These are phyloP conservation scores for Cataglyphis albicans DNA, from an alignment of 2,888 invertebrate genomes.

Conservation along the genomic window DNA sequence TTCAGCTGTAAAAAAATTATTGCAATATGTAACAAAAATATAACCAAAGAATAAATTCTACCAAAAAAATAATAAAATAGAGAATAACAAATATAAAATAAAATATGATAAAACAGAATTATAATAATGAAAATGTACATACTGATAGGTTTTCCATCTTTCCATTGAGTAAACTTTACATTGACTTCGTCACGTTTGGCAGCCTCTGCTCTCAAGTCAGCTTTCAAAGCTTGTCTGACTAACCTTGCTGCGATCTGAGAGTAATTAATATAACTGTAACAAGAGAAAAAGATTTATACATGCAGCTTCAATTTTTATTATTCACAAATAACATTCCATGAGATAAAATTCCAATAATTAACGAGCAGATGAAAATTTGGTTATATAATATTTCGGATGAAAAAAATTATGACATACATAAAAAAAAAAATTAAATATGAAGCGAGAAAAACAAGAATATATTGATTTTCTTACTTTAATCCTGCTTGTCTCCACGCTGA, in stretches of 20 bases:
- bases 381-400: constrained; percentile 32
- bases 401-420: constrained; percentile 2
- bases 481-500: constrained; percentile 94
- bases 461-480: constrained; percentile 90
- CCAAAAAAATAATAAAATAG: not conserved
- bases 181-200: constrained; percentile 91
- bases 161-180: constrained; percentile 95
- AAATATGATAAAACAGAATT: not conserved
- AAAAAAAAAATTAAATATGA: not conserved
- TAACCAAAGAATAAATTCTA: constrained; percentile 19
- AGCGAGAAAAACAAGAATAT: not conserved
- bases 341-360: constrained; percentile 9
- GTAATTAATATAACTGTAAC: constrained; percentile 96
- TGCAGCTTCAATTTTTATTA: constrained; percentile 17
- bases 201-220: constrained; percentile 91
- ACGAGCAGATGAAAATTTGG: not conserved
- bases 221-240: constrained; percentile 93
- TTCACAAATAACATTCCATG: constrained; percentile 44
- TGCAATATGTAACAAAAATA: not conserved
- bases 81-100: not conserved
- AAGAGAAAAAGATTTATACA: not conserved
- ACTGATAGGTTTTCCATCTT: constrained; percentile 95
- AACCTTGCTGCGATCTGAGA: constrained; percentile 96
- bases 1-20: constrained; percentile 79
- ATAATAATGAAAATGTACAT: constrained; percentile 86